Evolutionary conservation across 2,888 invertebrate species (phyloP).

Genomic region (Melanostoma scalare): DNA sequence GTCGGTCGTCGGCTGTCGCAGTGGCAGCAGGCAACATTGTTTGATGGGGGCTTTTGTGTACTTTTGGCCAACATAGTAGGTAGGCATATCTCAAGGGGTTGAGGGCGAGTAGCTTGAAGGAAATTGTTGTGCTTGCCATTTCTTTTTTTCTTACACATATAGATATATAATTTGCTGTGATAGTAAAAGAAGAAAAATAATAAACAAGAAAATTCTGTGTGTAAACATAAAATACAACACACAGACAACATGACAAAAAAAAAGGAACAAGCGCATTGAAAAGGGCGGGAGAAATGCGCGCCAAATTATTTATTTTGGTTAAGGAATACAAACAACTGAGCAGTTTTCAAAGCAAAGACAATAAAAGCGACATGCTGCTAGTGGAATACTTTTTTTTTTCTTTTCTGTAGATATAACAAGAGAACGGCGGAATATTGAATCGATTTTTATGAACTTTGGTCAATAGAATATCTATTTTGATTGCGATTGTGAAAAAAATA

Average conservation of each 20-base stretch:
- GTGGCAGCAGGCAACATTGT: conserved; percentile 1
- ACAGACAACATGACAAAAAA: neutral
- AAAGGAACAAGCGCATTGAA: conserved; percentile 65
- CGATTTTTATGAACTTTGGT: conserved; percentile 67
- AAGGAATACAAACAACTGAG: conserved; percentile 38
- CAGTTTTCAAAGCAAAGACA: conserved; percentile 27
- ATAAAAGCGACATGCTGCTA: conserved; percentile 8
- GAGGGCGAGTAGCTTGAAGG: conserved; percentile 41
- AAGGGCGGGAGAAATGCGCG: conserved; percentile 75
- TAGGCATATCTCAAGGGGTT: neutral
- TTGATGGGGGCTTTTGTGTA: neutral
- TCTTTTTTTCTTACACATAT: conserved; percentile 11
- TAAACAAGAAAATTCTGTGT: conserved; percentile 41
- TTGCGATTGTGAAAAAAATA: conserved; percentile 14
- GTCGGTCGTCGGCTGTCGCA: conserved; percentile 7
- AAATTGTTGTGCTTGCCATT: conserved; percentile 42
- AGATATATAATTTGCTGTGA: neutral
- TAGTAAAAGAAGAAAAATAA: conserved; percentile 36
- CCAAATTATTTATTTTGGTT: conserved; percentile 72
- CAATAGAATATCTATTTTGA: conserved; percentile 55
- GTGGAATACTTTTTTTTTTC: conserved; percentile 12
- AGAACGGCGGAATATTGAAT: conserved; percentile 50
- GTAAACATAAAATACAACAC: conserved; percentile 12
- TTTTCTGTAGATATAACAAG: neutral
- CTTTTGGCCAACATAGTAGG: conserved; percentile 9